Evolutionary conservation across 2,888 invertebrate species (phyloP).

Genomic region (Horisme vitalbata): DNA sequence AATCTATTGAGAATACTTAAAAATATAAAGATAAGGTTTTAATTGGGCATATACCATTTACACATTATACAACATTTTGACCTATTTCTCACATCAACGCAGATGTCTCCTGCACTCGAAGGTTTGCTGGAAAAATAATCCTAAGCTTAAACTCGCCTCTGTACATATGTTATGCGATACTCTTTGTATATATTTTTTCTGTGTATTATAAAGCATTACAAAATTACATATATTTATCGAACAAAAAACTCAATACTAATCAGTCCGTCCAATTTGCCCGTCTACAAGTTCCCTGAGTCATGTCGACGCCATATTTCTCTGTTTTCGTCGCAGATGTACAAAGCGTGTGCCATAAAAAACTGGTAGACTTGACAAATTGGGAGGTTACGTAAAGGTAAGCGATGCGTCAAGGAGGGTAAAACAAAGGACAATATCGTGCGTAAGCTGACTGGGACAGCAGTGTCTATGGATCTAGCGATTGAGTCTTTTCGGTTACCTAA

Average conservation of each 20-base stretch:
- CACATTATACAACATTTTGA: too few relatives aligned
- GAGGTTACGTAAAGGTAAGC: conserved; percentile 41
- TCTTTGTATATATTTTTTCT: too few relatives aligned
- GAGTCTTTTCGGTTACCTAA: neutral
- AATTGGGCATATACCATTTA: too few relatives aligned
- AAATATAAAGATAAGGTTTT: too few relatives aligned
- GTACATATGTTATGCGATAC: too few relatives aligned
- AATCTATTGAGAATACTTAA: too few relatives aligned
- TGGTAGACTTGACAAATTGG: conserved; percentile 33
- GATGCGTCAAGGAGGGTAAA: conserved; percentile 50
- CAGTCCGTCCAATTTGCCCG: conserved; percentile 10
- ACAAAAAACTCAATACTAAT: conserved; percentile 7
- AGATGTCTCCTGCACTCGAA: too few relatives aligned
- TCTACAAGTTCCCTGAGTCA: conserved; percentile 16
- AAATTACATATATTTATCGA: too few relatives aligned
- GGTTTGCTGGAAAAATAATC: too few relatives aligned
- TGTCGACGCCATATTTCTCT: conserved; percentile 11
- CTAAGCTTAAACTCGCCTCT: too few relatives aligned
- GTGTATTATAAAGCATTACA: too few relatives aligned
- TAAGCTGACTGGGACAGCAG: conserved; percentile 13
- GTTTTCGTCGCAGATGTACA: conserved; percentile 18
- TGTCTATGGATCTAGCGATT: conserved; percentile 4
- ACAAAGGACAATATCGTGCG: conserved; percentile 43
- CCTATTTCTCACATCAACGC: too few relatives aligned
- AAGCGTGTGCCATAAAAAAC: conserved; percentile 27